Evolutionary conservation across 2,113 vertebrate genomes (phyloP), one percentile per base, ranked within the genome.

Genomic region (Corvus cornix): DNA sequence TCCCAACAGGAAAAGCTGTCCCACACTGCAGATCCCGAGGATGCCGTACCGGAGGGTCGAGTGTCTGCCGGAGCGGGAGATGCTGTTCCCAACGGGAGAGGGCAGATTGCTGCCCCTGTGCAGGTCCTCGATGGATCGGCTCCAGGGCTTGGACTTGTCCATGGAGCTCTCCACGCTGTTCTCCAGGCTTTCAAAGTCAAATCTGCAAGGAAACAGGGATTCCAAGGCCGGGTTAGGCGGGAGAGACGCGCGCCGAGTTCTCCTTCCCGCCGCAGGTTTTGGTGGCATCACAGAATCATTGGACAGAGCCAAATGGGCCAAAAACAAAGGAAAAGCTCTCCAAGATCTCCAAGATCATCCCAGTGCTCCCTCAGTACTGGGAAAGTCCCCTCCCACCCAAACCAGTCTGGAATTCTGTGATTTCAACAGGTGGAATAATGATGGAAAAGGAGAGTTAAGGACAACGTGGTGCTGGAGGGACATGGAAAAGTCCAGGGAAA

Each of bases 71-170:
- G 98, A 96, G 90, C 99, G 99, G 55, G 99, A 98, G n/a, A 98
- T 91, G 79, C 98, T 98, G 80, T 93, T 99, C 87, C 99, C 99
- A 8, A 99, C 98, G 0, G 98, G 98, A 0, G 99, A 99, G 3
- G 99, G 98, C 68, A 99, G 91, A 56, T 98, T 99, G 88, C 97
- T 98, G 85, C 98, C 98, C 93, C 98, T 96, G 88, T 99, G 99
- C 87, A 99, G 98, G 97, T 99, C 99, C 95, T 99, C 99, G 33
- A 99, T 99, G 20, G 99, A 99, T 51, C 99, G 97, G 72, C 98
- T 99, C 99, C 99, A 99, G 35, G 99, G 97, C 90, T 99, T 99
- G 24, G 98, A 98, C 91, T 99, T 99, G 68, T 99, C 99, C 97
- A 99, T 91, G 0, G 95, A 94, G 93, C 97, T 98, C 76, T 99